phyloP scores from a whole-genome alignment of 2,888 invertebrate genomes.

The Hydrotaea cyrtoneurina region DNA sequence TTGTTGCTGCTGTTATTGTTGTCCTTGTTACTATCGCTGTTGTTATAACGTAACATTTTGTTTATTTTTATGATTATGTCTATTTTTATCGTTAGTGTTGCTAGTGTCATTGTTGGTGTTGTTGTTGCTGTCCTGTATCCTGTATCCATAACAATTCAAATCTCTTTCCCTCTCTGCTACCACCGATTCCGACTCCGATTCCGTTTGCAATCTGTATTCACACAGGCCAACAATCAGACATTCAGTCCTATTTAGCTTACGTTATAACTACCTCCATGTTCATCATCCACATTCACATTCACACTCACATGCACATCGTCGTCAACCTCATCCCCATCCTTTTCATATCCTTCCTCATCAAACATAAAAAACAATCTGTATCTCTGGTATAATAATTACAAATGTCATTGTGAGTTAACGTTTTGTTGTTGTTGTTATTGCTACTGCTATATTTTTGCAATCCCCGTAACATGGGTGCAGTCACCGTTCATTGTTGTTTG shows the following conservation, averaged over 20 bases:
- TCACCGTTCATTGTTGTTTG: constrained; percentile 57
- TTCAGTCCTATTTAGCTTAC: not conserved
- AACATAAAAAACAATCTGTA: constrained; percentile 37
- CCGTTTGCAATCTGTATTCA: constrained; percentile 9
- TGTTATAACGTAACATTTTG: constrained; percentile 29
- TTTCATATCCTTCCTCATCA: constrained; percentile 26
- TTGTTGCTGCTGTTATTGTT: not conserved
- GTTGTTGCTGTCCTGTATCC: not conserved
- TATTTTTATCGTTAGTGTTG: constrained; percentile 41
- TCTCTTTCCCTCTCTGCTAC: not conserved
- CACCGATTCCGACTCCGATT: not conserved
- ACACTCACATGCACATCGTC: not conserved
- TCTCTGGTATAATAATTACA: constrained; percentile 73
- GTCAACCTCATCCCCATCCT: not conserved
- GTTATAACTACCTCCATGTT: constrained; percentile 4
- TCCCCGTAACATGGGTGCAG: constrained; percentile 51
- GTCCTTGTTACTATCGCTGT: not conserved
- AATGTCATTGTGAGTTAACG: constrained; percentile 69
- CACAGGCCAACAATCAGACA: constrained; percentile 14
- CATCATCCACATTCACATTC: constrained; percentile 1
- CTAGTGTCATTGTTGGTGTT: not conserved
- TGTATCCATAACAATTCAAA: constrained; percentile 54
- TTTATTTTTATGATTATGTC: constrained; percentile 67
- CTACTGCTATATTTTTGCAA: constrained; percentile 16
- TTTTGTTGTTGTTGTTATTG: constrained; percentile 41